Conservation (phyloP, 2,888 invertebrate species). For the Xylocampa areola region DNA sequence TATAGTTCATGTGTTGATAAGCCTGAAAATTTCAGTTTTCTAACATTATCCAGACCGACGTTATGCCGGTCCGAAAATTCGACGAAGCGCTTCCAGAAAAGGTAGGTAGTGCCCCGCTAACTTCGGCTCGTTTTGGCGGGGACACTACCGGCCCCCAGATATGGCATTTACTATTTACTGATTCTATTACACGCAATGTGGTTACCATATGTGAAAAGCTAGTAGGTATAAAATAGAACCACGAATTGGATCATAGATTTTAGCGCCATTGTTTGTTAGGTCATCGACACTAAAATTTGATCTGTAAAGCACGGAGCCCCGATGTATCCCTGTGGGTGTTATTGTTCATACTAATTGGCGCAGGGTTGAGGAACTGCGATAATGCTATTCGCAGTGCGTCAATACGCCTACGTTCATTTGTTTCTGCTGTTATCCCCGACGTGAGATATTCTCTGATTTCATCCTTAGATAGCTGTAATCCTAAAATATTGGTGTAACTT, state of each 20-base stretch:
- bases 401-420: constrained; percentile 51
- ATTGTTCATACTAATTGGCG: constrained; percentile 71
- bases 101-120: no score
- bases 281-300: constrained; percentile 68
- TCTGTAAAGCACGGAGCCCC: constrained; percentile 60
- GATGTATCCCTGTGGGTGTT: constrained; percentile 73
- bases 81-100: no score
- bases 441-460: constrained; percentile 39
- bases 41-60: no score
- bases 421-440: constrained; percentile 25
- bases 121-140: no score
- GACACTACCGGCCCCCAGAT: no score
- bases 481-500: constrained; percentile 40
- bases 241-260: constrained; percentile 14
- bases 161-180: background rate
- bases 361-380: constrained; percentile 60
- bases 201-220: constrained; percentile 44
- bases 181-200: constrained; percentile 28
- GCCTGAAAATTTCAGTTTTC: no score
- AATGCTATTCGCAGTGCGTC: constrained; percentile 49
- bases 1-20: no score
- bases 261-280: constrained; percentile 53
- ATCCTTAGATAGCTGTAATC: constrained; percentile 37
- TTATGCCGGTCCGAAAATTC: no score
- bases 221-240: constrained; percentile 17